These are phyloP conservation scores for Chaenocephalus aceratus DNA, from an alignment of 2,113 vertebrate genomes.

Conservation along the genomic window DNA sequence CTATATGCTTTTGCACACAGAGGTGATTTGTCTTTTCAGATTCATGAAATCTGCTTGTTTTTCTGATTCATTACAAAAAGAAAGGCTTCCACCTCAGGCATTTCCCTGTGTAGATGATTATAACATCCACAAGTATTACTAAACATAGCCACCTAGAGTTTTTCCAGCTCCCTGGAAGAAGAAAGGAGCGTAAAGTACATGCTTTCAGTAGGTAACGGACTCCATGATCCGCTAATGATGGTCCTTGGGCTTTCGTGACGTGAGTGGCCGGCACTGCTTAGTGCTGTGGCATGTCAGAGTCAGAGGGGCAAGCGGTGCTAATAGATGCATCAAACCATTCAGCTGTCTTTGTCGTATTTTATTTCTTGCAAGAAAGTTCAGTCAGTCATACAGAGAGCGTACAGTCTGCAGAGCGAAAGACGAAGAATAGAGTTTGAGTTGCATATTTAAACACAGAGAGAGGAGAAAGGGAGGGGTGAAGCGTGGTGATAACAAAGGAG, in stretches of 20 bases:
- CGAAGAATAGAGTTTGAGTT: too few species aligned
- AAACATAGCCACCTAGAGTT: not conserved
- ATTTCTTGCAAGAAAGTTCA: too few species aligned
- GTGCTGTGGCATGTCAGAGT: constrained; percentile 29
- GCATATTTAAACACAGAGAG: too few species aligned
- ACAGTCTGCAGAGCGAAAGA: too few species aligned
- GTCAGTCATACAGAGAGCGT: too few species aligned
- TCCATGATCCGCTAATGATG: not conserved
- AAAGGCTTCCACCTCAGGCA: not conserved
- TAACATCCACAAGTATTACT: not conserved
- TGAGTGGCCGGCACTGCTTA: not conserved
- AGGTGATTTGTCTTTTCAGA: not conserved
- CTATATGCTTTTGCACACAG: not conserved
- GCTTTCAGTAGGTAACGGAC: too few species aligned
- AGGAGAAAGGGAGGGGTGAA: too few species aligned
- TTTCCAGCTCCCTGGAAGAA: constrained; percentile 4
- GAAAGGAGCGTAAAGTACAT: not conserved
- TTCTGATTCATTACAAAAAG: not conserved
- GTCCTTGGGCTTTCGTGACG: constrained; percentile 16
- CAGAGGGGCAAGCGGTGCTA: not conserved
- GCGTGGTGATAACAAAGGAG: too few species aligned
- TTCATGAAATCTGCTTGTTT: not conserved
- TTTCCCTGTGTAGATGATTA: constrained; percentile 8
- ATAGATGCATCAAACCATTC: constrained; percentile 7
- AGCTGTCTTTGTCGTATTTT: too few species aligned